phyloP scores from a whole-genome alignment of 2,797 vertebrate species.

The Anolis apletophallus region DNA sequence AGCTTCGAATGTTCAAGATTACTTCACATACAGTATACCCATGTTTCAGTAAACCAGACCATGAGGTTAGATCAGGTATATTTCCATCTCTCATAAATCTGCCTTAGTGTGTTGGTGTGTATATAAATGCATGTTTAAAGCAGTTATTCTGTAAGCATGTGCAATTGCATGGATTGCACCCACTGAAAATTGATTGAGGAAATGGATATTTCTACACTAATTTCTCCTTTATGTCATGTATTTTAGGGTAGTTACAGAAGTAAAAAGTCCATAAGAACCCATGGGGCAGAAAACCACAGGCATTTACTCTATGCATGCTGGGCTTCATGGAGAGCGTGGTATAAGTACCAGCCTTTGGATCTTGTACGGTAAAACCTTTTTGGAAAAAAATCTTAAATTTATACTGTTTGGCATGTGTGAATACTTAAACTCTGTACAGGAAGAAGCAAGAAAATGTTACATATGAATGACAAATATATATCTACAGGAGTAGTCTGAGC shows the following conservation, averaged over 20 bases:
- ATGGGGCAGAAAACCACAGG: constrained; percentile 92
- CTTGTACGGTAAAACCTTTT: constrained; percentile 85
- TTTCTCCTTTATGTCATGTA: constrained; percentile 47
- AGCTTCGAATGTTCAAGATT: background rate
- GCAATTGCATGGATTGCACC: background rate
- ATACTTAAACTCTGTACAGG: background rate
- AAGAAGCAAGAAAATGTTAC: background rate
- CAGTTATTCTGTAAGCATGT: background rate
- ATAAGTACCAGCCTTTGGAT: constrained; percentile 94
- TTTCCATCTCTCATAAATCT: background rate
- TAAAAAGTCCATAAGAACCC: constrained; percentile 91
- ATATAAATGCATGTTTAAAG: background rate
- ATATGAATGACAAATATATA: background rate
- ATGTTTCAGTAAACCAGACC: background rate
- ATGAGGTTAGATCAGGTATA: background rate
- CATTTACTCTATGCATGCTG: constrained; percentile 93
- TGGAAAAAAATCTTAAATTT: constrained; percentile 4
- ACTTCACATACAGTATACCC: background rate
- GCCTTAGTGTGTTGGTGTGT: background rate
- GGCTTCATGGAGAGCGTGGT: constrained; percentile 96
- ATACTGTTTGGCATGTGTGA: background rate
- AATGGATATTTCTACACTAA: background rate
- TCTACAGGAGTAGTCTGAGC: too few species aligned
- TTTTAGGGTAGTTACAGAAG: constrained; percentile 92
- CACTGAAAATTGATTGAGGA: background rate